Conservation (phyloP, 2,113 vertebrate genomes). For the Mesembrinibis cayennensis region DNA sequence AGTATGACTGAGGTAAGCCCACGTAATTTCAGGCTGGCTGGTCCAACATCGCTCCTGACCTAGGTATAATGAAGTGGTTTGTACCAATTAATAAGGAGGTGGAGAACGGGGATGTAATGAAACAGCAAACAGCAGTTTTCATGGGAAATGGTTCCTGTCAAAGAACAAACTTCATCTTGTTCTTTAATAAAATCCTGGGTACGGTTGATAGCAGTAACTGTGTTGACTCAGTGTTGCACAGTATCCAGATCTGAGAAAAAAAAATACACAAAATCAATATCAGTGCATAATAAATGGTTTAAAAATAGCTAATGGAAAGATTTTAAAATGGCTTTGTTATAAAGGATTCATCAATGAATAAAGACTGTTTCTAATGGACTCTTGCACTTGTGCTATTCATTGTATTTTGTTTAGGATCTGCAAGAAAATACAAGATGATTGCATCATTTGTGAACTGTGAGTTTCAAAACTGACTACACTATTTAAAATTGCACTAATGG, state of each 20-base stretch:
- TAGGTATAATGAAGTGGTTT: not conserved
- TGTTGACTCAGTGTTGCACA: not conserved
- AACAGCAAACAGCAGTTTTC: not conserved
- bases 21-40: not conserved
- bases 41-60: not conserved
- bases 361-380: not conserved
- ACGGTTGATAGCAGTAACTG: not conserved
- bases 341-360: slow-evolving; percentile 13
- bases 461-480: not conserved
- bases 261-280: not conserved
- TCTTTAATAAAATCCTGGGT: not conserved
- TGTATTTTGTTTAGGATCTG: not conserved
- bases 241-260: not conserved
- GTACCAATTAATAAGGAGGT: not conserved
- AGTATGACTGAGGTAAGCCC: not conserved
- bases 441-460: not conserved
- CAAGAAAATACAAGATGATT: not conserved
- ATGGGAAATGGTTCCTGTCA: not conserved
- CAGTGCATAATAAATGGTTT: not conserved
- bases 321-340: not conserved
- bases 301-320: slow-evolving; percentile 25
- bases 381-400: not conserved
- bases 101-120: not conserved
- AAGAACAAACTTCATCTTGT: not conserved
- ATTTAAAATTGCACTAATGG: not conserved